A percentile compares a stretch with the other conserved stretches of the same genome.
Evolutionary conservation across 2,797 vertebrate genomes (phyloP).

Genomic region (Rhadinocentrus ornatus): DNA sequence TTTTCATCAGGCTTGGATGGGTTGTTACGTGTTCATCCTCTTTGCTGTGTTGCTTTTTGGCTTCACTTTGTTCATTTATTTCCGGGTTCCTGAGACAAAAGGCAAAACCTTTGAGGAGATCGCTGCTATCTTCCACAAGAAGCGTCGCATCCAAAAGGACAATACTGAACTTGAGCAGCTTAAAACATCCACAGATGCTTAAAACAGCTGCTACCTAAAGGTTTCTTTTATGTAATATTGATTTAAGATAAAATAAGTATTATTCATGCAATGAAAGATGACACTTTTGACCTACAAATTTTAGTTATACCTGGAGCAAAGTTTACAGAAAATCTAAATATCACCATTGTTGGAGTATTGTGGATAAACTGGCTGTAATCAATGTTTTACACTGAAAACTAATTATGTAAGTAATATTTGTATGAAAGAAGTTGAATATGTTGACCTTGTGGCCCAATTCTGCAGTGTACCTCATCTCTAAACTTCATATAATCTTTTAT

Average conservation of each 20-base stretch:
- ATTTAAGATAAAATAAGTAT: background rate
- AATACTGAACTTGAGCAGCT: conserved; percentile 88
- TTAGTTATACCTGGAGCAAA: conserved; percentile 2
- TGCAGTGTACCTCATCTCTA: background rate
- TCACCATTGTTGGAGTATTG: conserved; percentile 15
- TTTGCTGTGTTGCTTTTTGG: conserved; percentile 87
- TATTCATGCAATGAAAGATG: background rate
- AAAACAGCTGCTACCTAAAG: conserved; percentile 38
- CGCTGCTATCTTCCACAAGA: conserved; percentile 86
- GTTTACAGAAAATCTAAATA: conserved; percentile 33
- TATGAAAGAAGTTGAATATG: background rate
- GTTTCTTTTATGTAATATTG: background rate
- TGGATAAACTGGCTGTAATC: background rate
- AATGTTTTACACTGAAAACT: conserved; percentile 8
- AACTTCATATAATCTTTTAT: background rate
- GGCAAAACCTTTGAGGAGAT: conserved; percentile 96
- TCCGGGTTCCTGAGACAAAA: conserved; percentile 96
- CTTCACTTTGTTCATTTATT: conserved; percentile 88
- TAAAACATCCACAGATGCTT: conserved; percentile 79
- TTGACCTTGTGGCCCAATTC: background rate
- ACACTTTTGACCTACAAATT: background rate
- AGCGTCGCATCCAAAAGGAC: conserved; percentile 53
- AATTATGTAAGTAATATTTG: background rate
- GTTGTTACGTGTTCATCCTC: conserved; percentile 88
- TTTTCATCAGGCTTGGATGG: conserved; percentile 81